These are phyloP conservation scores for Amblyopsis hoosieri DNA, from an alignment of 2,797 vertebrate species.

Conservation along the genomic window DNA sequence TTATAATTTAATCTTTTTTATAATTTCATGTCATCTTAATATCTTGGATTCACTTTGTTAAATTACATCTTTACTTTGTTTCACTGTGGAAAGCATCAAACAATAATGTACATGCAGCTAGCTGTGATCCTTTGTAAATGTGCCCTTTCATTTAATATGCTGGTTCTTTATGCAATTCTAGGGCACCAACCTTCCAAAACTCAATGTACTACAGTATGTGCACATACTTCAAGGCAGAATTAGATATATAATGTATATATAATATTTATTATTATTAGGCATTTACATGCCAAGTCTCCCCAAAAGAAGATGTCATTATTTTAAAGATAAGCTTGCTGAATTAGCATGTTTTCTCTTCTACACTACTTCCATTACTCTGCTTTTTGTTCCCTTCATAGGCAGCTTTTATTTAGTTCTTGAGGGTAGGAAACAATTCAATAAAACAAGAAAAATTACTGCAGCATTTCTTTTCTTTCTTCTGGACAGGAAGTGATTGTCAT, in stretches of 20 bases:
- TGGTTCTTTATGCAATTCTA: neutral
- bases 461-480: constrained; percentile 46
- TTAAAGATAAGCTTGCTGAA: constrained; percentile 44
- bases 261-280: constrained; percentile 31
- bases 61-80: constrained; percentile 71
- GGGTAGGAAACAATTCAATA: constrained; percentile 67
- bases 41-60: constrained; percentile 50
- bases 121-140: neutral
- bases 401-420: constrained; percentile 39
- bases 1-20: constrained; percentile 12
- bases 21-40: constrained; percentile 42
- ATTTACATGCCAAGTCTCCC: constrained; percentile 26
- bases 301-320: constrained; percentile 26
- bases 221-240: no score
- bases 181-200: neutral
- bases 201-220: neutral
- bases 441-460: constrained; percentile 55
- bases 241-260: constrained; percentile 7
- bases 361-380: constrained; percentile 44
- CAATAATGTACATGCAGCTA: constrained; percentile 42
- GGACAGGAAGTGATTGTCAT: constrained; percentile 55
- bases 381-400: constrained; percentile 10
- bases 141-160: constrained; percentile 43
- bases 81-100: constrained; percentile 67
- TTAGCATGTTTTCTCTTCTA: constrained; percentile 64